A percentile compares a stretch with the other conserved stretches of the same genome.
These are phyloP conservation scores for Neodiprion fabricii DNA, from an alignment of 1,140 invertebrate genomes.

Conservation along the genomic window DNA sequence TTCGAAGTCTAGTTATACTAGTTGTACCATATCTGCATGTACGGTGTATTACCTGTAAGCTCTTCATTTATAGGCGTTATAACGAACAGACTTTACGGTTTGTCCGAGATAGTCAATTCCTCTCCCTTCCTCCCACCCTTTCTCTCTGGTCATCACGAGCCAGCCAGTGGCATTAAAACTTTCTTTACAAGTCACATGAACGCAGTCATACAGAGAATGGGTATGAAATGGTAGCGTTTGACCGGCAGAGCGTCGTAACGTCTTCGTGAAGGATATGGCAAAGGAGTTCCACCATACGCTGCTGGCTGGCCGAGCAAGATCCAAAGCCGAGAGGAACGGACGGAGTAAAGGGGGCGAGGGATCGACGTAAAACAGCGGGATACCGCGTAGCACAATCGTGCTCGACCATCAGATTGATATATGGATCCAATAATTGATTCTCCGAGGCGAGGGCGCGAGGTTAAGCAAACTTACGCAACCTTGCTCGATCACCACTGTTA, in stretches of 20 bases:
- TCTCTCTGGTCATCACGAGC: not conserved
- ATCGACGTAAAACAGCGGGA: slow-evolving; percentile 53
- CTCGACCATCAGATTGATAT: slow-evolving; percentile 53
- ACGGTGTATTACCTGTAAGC: not conserved
- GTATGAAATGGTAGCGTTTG: not conserved
- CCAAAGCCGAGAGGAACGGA: slow-evolving; percentile 29
- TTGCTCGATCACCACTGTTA: slow-evolving; percentile 28
- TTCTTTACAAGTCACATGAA: no score
- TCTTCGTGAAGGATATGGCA: not conserved
- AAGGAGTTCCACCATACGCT: slow-evolving; percentile 19
- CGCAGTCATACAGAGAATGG: not conserved
- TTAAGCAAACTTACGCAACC: slow-evolving; percentile 42
- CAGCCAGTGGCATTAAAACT: no score
- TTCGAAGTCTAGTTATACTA: no score
- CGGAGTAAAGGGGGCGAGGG: slow-evolving; percentile 32
- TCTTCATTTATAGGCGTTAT: not conserved
- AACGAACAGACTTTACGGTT: not conserved
- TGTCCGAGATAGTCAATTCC: no score
- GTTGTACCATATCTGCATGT: not conserved
- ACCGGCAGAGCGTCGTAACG: not conserved
- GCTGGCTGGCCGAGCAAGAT: no score
- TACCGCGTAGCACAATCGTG: slow-evolving; percentile 44
- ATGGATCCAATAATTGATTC: slow-evolving; percentile 58
- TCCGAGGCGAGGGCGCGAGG: slow-evolving; percentile 37
- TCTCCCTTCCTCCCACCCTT: not conserved